Conservation (phyloP, 2,888 invertebrate genomes). For the Octonoba sinensis region DNA sequence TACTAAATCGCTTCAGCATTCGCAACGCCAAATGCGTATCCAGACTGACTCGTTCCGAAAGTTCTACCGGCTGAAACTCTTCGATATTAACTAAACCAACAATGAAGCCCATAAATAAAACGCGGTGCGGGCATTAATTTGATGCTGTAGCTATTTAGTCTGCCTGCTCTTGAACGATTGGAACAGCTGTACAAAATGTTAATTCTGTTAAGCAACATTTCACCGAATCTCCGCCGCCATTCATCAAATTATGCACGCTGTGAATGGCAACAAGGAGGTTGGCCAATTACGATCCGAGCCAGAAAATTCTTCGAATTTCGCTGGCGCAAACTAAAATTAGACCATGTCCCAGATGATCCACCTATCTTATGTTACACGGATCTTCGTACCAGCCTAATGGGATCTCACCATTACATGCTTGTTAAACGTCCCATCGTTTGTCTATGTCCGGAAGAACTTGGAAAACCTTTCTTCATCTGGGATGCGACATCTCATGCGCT, state of each 20-base stretch:
- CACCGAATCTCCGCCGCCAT: constrained; percentile 55
- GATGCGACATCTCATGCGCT: constrained; percentile 10
- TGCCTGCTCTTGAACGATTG: constrained; percentile 43
- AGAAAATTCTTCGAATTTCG: constrained; percentile 58
- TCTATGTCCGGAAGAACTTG: constrained; percentile 34
- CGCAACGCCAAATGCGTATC: neutral
- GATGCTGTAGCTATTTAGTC: constrained; percentile 53
- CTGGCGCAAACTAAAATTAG: constrained; percentile 55
- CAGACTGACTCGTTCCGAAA: neutral
- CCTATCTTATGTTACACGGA: constrained; percentile 15
- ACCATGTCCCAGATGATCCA: constrained; percentile 10
- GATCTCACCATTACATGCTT: constrained; percentile 51
- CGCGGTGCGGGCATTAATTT: constrained; percentile 25
- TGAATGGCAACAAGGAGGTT: constrained; percentile 53
- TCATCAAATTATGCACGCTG: constrained; percentile 63
- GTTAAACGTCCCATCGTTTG: constrained; percentile 47
- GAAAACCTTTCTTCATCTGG: constrained; percentile 27
- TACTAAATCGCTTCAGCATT: neutral
- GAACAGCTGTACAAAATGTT: constrained; percentile 60
- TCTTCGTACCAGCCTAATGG: constrained; percentile 50
- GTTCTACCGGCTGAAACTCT: too few relatives aligned
- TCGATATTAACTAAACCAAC: too few relatives aligned
- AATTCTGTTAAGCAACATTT: constrained; percentile 47
- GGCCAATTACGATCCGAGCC: constrained; percentile 49
- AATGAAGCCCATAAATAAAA: too few relatives aligned